These are phyloP conservation scores for Setophaga kirtlandii DNA, from an alignment of 2,113 vertebrate species.

Conservation along the genomic window DNA sequence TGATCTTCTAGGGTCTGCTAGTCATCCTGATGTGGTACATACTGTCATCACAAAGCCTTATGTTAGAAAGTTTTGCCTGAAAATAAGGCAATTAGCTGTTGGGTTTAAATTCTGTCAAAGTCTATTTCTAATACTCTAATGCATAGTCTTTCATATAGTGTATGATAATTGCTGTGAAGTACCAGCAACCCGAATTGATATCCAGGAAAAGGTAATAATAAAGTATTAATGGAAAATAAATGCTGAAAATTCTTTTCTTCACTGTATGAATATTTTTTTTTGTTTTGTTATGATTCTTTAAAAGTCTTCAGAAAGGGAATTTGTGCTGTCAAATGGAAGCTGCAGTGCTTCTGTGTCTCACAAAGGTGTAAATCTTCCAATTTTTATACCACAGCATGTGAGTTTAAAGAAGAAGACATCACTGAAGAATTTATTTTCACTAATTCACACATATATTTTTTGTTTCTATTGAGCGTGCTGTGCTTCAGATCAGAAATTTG, in stretches of 20 bases:
- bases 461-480: too few species aligned
- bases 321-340: background rate
- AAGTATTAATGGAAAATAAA: background rate
- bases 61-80: constrained; percentile 38
- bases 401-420: background rate
- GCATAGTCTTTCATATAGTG: background rate
- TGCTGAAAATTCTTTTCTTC: background rate
- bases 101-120: background rate
- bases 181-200: background rate
- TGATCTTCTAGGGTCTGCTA: constrained; percentile 13
- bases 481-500: background rate
- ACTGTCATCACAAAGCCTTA: constrained; percentile 14
- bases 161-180: background rate
- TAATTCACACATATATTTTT: background rate
- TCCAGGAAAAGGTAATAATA: background rate
- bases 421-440: background rate
- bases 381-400: background rate
- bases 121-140: background rate
- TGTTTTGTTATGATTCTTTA: background rate
- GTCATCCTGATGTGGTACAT: constrained; percentile 8
- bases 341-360: background rate
- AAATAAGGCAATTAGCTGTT: constrained; percentile 9
- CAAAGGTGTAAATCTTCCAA: background rate
- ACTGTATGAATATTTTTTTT: background rate
- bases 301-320: background rate